Evolutionary conservation across 2,797 vertebrate genomes (phyloP), one percentile per base, ranked within the genome.

Genomic region (Borostomias antarcticus): DNA sequence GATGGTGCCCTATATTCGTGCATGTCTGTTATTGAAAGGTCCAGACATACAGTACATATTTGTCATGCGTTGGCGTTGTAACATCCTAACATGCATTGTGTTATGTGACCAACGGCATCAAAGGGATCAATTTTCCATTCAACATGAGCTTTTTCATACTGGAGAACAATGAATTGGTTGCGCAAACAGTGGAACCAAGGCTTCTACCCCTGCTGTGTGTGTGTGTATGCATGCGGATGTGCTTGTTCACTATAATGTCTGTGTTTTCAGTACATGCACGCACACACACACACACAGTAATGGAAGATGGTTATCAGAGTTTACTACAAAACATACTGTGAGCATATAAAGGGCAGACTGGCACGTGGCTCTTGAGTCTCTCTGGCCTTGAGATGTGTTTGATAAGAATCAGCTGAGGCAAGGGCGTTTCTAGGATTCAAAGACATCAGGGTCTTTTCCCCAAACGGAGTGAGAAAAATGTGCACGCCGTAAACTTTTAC

Each of bases 161-260:
- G 60, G 71, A 60, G 28, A 67, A 77, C 65, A 76, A 74, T 72
- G 62, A 64, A 71, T 65, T 62, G 23, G 5, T 9, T 61, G 73
- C 35, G 70, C 65, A 58, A 70, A 53, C 75, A 66, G 68, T 48
- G 15, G 51, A 53, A 51, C 40, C 66, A 78, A 65, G 51, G 48
- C 40, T 37, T 13, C 45, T 6, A 17, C 48, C 19, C 48, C 48
- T 51, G 21, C 21, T 23, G 48, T 23, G 21, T 21, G 10, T 23
- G 48, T 26, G 19, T 19, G 28, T 30, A 15, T 54, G 4, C 5
- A 4, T 30, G 53, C 11, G 19, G 23, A 23, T 52, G 50, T 35
- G 30, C 35, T n/a, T 35, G 19, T 15, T 13, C 5, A n/a, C 15
- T 17, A n/a, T 45, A 15, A 45, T 17, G 8, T 13, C 40, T 45